Evolutionary conservation across 2,797 vertebrate species (phyloP).

Genomic region (Sciurus vulgaris): DNA sequence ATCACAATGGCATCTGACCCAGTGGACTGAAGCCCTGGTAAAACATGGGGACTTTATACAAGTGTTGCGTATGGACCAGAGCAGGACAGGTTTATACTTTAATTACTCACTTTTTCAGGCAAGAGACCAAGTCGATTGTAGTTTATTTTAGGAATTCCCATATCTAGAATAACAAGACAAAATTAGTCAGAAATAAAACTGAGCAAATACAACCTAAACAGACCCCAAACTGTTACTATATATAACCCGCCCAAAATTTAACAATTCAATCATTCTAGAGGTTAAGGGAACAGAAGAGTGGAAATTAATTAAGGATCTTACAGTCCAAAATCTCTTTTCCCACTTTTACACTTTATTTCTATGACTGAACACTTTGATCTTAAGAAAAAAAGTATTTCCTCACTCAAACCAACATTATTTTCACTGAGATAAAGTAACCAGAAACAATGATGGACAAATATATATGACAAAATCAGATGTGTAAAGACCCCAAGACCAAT

Average conservation of each 20-base stretch:
- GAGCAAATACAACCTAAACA: not conserved
- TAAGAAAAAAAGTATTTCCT: constrained; percentile 7
- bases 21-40: not conserved
- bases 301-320: constrained; percentile 5
- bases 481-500: not conserved
- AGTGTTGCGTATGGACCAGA: not conserved
- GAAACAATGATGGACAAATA: not conserved
- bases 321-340: not conserved
- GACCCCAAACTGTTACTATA: not conserved
- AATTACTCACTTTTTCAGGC: not conserved
- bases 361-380: not conserved
- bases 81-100: not conserved
- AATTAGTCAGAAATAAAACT: not conserved
- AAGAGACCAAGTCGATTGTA: not conserved
- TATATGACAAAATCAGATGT: not conserved
- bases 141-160: constrained; percentile 21
- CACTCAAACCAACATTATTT: not conserved
- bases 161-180: not conserved
- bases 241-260: not conserved
- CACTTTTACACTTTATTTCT: not conserved
- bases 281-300: not conserved
- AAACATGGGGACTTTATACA: not conserved
- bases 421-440: not conserved
- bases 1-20: not conserved
- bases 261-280: not conserved